phyloP scores from a whole-genome alignment of 2,113 vertebrate species.

The Ornithorhynchus anatinus region DNA sequence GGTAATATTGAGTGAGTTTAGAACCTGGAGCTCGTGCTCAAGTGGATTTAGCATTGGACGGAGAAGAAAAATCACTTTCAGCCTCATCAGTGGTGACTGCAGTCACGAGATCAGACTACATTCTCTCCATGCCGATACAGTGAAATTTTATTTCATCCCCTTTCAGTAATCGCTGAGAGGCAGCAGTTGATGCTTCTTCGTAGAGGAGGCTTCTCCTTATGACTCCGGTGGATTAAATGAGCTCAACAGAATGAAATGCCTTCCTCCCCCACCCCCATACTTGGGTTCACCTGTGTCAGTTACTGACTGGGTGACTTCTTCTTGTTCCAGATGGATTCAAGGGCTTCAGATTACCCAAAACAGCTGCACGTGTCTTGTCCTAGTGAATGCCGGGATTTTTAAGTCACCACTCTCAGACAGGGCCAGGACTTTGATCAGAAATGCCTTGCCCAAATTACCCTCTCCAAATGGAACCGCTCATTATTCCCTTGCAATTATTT shows the following conservation, averaged over 20 bases:
- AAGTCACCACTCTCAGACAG: not conserved
- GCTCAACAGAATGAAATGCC: not conserved
- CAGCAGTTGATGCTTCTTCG: no score
- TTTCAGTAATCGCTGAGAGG: no score
- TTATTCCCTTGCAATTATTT: constrained; percentile 55
- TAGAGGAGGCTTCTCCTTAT: not conserved
- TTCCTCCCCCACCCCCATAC: not conserved
- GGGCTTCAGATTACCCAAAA: constrained; percentile 32
- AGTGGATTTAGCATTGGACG: no score
- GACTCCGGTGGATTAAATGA: not conserved
- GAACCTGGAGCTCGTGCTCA: no score
- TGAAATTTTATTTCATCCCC: no score
- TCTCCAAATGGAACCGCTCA: constrained; percentile 33
- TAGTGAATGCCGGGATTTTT: constrained; percentile 2
- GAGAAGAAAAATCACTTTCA: no score
- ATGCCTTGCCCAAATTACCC: constrained; percentile 12
- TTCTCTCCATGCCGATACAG: no score
- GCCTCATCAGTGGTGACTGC: no score
- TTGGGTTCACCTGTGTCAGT: constrained; percentile 33
- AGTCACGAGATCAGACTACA: no score
- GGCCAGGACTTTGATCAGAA: constrained; percentile 43
- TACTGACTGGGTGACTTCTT: not conserved
- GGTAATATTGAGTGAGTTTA: no score
- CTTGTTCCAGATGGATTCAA: constrained; percentile 24
- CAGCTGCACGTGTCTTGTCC: constrained; percentile 49